Percentiles rank a stretch among this genome's conserved stretches.
Evolutionary conservation across 1,140 invertebrate genomes (phyloP).

Genomic region (Drosophila elegans): DNA sequence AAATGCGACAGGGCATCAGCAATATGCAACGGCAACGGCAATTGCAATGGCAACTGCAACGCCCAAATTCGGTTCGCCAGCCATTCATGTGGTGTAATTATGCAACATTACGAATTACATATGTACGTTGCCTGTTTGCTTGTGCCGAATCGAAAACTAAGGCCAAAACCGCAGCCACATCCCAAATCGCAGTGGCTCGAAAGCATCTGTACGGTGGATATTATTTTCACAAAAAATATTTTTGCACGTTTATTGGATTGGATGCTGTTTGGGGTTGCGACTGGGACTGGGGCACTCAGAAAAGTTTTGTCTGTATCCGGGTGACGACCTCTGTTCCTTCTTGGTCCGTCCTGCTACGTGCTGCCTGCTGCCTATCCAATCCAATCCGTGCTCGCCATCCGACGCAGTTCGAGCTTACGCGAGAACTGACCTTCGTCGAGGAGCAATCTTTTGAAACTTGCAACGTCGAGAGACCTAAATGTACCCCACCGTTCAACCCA

Average conservation of each 20-base stretch:
- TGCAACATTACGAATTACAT: conserved; percentile 50
- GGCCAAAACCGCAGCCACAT: conserved; percentile 11
- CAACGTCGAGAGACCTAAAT: conserved; percentile 60
- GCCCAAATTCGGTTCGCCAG: conserved; percentile 31
- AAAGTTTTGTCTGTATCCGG: conserved; percentile 62
- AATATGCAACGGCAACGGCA: not conserved
- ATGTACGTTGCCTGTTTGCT: conserved; percentile 14
- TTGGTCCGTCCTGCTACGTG: not conserved
- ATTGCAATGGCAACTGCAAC: conserved; percentile 31
- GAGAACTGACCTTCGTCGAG: conserved; percentile 73
- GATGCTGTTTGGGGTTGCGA: conserved; percentile 33
- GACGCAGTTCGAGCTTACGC: conserved; percentile 67
- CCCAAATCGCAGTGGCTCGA: not conserved
- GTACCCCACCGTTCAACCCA: conserved; percentile 8
- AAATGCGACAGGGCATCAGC: conserved; percentile 43
- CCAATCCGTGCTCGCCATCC: conserved; percentile 20
- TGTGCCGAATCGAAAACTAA: conserved; percentile 20
- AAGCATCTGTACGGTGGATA: conserved; percentile 32
- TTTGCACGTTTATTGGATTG: conserved; percentile 32
- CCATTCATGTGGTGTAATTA: conserved; percentile 47
- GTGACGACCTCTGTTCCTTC: conserved; percentile 20
- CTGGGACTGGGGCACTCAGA: conserved; percentile 56
- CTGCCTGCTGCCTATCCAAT: conserved; percentile 16
- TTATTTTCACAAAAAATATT: conserved; percentile 53
- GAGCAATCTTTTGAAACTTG: conserved; percentile 53